Evolutionary conservation across 2,888 invertebrate species (phyloP), one percentile per base, ranked within the genome.

Genomic region (Drosophila quinaria): DNA sequence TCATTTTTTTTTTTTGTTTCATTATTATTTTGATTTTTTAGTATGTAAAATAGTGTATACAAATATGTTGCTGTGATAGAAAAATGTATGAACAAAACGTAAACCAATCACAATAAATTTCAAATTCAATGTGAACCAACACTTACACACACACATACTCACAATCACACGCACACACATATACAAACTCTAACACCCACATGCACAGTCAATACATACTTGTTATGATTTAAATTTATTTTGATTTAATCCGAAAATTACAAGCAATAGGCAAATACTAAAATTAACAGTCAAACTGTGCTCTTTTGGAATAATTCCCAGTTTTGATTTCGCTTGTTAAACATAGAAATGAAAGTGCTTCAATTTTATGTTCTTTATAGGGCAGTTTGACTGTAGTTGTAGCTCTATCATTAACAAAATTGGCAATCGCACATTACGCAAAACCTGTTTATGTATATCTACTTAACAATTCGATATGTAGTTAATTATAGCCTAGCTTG

Each of bases 31-130:
- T 58, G 11, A 79, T 49, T 60, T 77, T 77, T 66, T 86, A 76
- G 82, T 78, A 76, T 66, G 81, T 71, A 87, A 87, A 85, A 76
- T 85, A 84, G 77, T 79, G 77, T 86, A 90, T 90, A 90, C 89
- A 90, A 88, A 85, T 85, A 82, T 88, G 83, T 90, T 85, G 84
- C 90, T 85, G 88, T 88, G 90, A 90, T 85, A 90, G 88, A 85
- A 88, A 78, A 89, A 62, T 62, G 71, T 72, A 87, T 84, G 74
- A 89, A 85, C 76, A 89, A 87, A 89, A 81, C 67, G 88, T 76
- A 79, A 85, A 87, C 89, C 81, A 84, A 81, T 73, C 87, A 85
- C 79, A 87, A 89, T 75, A 89, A 84, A 86, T 78, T 81, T 76
- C 59, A 76, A 76, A 75, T 68, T 62, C 71, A 74, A 81, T 69